Conservation (phyloP, 2,888 invertebrate genomes). For the Lasioglossum villosulum region DNA sequence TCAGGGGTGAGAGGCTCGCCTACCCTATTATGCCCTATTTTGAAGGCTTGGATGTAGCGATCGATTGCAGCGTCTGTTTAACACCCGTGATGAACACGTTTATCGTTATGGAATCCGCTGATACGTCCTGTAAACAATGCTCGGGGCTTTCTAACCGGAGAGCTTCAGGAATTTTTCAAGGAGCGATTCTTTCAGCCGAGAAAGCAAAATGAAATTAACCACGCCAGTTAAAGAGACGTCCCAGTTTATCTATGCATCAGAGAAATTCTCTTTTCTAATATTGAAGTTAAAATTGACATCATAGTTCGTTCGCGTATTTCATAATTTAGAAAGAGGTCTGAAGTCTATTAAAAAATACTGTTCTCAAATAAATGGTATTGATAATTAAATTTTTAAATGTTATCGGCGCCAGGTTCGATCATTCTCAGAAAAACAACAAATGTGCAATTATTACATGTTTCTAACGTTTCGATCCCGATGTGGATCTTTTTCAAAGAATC, state of each 20-base stretch:
- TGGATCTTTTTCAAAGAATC: too few relatives aligned
- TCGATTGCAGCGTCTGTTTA: slow-evolving; percentile 11
- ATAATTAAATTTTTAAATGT: too few relatives aligned
- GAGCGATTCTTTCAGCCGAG: not conserved
- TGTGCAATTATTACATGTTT: too few relatives aligned
- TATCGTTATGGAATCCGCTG: not conserved
- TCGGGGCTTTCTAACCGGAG: not conserved
- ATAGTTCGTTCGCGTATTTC: not conserved
- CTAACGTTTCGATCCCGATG: too few relatives aligned
- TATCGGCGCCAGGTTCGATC: too few relatives aligned
- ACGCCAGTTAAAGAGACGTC: too few relatives aligned
- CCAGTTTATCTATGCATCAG: too few relatives aligned
- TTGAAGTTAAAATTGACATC: too few relatives aligned
- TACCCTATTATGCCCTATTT: slow-evolving; percentile 16
- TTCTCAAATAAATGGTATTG: too few relatives aligned
- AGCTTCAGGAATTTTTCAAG: not conserved
- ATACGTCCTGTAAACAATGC: not conserved
- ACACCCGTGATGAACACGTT: not conserved
- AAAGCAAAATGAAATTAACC: not conserved
- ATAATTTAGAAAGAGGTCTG: not conserved
- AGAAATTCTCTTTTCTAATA: too few relatives aligned
- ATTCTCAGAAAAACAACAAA: too few relatives aligned
- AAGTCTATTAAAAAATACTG: not conserved
- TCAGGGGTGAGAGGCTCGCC: slow-evolving; percentile 14
- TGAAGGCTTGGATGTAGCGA: slow-evolving; percentile 24